A percentile compares a stretch with the other conserved stretches of the same genome.
Conservation (phyloP, 2,113 vertebrate species). For the Dipodomys ordii region DNA sequence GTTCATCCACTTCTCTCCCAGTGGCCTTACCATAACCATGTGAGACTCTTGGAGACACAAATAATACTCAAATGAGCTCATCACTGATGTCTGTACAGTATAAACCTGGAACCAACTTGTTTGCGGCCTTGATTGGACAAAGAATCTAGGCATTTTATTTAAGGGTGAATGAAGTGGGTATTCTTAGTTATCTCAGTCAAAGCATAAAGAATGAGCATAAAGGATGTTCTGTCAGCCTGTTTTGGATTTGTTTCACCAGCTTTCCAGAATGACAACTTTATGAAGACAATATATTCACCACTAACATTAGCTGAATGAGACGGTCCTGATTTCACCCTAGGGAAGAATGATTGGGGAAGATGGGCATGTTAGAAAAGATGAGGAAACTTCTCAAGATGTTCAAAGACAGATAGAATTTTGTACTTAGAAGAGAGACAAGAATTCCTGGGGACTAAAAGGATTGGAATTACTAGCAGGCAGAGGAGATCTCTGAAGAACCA, state of each 20-base stretch:
- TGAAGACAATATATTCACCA: too few species aligned
- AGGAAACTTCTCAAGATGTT: not conserved
- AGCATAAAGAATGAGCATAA: not conserved
- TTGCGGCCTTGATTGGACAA: not conserved
- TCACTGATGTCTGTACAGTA: not conserved
- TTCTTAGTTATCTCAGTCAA: not conserved
- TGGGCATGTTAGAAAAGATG: not conserved
- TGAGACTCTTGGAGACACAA: not conserved
- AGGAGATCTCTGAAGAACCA: not conserved
- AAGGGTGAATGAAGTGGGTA: not conserved
- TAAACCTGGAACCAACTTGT: not conserved
- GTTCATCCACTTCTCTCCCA: not conserved
- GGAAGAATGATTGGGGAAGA: not conserved
- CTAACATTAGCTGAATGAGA: too few species aligned
- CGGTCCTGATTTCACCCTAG: not conserved
- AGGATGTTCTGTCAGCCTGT: not conserved
- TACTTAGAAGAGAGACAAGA: not conserved
- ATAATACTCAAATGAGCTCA: accelerated
- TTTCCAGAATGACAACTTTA: not conserved
- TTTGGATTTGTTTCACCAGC: not conserved
- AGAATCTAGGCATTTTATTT: not conserved
- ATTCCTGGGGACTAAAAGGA: not conserved
- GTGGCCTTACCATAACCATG: too few species aligned
- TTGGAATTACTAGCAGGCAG: not conserved
- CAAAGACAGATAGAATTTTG: not conserved